Conservation (phyloP, 2,113 vertebrate species). For the Ptyas mucosa region DNA sequence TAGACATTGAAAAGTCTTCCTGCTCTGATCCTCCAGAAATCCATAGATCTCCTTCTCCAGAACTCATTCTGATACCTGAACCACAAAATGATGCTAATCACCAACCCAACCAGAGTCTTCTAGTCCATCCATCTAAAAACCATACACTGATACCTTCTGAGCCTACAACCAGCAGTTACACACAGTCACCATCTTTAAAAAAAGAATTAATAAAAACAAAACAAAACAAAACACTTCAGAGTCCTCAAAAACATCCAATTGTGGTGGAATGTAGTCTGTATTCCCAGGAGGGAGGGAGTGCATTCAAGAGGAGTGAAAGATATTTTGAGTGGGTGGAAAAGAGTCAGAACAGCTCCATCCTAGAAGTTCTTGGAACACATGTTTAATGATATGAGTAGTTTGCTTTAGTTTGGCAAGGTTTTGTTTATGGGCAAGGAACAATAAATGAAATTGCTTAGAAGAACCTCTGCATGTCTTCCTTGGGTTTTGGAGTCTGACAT, state of each 20-base stretch:
- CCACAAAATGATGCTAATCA: neutral
- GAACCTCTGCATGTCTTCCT: neutral
- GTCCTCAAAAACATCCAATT: neutral
- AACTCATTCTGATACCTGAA: neutral
- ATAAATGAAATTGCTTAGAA: neutral
- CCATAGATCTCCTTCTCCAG: neutral
- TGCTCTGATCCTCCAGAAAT: neutral
- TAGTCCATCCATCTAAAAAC: neutral
- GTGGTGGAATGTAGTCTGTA: neutral
- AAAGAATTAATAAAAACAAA: neutral
- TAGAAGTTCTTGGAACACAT: neutral
- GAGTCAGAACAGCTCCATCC: neutral
- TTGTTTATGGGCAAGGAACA: neutral
- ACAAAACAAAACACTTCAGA: neutral
- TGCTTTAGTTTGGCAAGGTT: neutral
- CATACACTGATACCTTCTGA: neutral
- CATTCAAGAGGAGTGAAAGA: neutral
- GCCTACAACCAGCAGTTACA: neutral
- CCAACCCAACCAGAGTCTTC: neutral
- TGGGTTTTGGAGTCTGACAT: neutral
- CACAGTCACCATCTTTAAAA: neutral
- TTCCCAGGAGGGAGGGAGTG: neutral
- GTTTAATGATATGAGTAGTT: neutral
- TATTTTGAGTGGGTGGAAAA: neutral
- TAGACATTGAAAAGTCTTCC: neutral